Conservation (phyloP, 2,888 invertebrate genomes). For the Cryptus viduatorius region DNA sequence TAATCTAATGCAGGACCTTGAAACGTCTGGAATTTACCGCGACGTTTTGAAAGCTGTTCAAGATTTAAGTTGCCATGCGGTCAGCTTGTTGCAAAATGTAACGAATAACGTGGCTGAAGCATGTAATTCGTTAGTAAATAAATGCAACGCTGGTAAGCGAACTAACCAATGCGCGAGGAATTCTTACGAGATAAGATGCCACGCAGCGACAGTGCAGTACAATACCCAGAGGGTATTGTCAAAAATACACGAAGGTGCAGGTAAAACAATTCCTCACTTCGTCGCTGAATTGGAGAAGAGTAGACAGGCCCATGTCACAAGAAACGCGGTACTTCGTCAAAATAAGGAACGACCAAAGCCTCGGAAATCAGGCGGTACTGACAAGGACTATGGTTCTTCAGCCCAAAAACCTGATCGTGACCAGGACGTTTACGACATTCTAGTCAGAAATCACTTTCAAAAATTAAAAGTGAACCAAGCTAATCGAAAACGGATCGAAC, state of each 20-base stretch:
- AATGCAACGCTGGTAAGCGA: constrained; percentile 67
- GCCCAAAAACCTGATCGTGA: neutral
- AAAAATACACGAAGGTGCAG: neutral
- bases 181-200: constrained; percentile 77
- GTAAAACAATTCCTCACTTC: neutral
- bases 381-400: constrained; percentile 2
- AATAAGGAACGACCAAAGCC: neutral
- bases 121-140: constrained; percentile 42
- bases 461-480: neutral
- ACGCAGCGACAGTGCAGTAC: constrained; percentile 76
- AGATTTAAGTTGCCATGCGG: constrained; percentile 51
- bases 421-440: constrained; percentile 3
- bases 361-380: neutral
- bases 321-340: neutral
- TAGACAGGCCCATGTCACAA: neutral
- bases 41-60: constrained; percentile 46
- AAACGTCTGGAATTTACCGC: constrained; percentile 48
- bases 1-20: constrained; percentile 55
- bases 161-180: constrained; percentile 74
- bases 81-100: constrained; percentile 65
- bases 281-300: constrained; percentile 36
- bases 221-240: constrained; percentile 72
- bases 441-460: neutral
- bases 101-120: constrained; percentile 70
- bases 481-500: neutral